phyloP scores from a whole-genome alignment of 2,113 vertebrate genomes.

The Neodon shergylaensis region DNA sequence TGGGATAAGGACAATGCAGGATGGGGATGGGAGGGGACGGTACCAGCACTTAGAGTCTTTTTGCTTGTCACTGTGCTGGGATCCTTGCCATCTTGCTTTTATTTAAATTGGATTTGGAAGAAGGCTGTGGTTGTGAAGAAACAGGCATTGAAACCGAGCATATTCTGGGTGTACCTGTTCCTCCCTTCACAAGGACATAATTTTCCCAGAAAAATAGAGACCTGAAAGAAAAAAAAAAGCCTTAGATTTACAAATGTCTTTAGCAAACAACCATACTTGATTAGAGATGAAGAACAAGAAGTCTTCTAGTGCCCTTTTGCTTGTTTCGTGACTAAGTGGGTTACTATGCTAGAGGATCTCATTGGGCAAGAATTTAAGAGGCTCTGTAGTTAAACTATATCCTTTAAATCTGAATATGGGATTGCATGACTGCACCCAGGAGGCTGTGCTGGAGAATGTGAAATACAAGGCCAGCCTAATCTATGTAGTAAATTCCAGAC shows the following conservation, averaged over 20 bases:
- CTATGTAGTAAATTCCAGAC: neutral
- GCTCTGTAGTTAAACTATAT: neutral
- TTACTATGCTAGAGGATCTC: neutral
- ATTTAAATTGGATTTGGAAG: constrained; percentile 26
- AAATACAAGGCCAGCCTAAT: neutral
- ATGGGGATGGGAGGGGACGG: too few species aligned
- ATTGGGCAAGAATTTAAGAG: neutral
- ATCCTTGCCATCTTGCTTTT: neutral
- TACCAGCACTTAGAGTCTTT: neutral
- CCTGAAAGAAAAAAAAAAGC: neutral
- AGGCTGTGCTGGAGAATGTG: neutral
- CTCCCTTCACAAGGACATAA: neutral
- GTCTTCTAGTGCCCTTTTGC: neutral
- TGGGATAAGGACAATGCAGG: neutral
- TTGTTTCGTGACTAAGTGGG: neutral
- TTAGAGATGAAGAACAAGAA: neutral
- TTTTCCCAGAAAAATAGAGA: constrained; percentile 28
- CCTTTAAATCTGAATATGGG: neutral
- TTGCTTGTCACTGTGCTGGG: neutral
- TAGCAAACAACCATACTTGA: constrained; percentile 23
- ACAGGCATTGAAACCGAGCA: neutral
- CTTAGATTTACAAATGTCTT: neutral
- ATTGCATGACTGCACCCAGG: neutral
- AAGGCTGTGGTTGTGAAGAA: neutral
- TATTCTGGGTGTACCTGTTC: neutral